Evolutionary conservation across 2,113 vertebrate species (phyloP).

Genomic region (zebrafish (Danio rerio)): DNA sequence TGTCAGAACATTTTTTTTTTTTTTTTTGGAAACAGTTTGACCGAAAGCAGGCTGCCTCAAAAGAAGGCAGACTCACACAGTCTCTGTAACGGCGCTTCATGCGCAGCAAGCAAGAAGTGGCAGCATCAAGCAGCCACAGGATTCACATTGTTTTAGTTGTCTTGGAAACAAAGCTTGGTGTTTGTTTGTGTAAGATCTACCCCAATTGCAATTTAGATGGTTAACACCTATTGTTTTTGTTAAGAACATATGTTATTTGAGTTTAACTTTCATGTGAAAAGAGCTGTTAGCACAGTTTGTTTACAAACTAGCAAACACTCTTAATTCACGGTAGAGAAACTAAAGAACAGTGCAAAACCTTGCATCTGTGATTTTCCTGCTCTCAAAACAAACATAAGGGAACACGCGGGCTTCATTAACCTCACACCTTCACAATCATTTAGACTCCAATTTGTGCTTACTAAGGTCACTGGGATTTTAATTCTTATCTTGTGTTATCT

Average conservation of each 20-base stretch:
- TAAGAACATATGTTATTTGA: constrained; percentile 81
- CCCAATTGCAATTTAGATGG: constrained; percentile 79
- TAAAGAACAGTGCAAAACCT: constrained; percentile 76
- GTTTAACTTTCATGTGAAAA: constrained; percentile 78
- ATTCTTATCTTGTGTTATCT: neutral
- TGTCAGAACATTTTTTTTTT: neutral
- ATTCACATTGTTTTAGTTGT: constrained; percentile 82
- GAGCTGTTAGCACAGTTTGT: constrained; percentile 78
- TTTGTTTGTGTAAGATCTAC: constrained; percentile 81
- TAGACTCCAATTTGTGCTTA: constrained; percentile 64
- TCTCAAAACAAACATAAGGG: constrained; percentile 42
- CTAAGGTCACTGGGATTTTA: constrained; percentile 10
- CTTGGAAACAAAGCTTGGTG: constrained; percentile 83
- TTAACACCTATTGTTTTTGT: constrained; percentile 81
- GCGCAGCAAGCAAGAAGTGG: constrained; percentile 69
- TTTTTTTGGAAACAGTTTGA: constrained; percentile 9
- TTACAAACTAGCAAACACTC: constrained; percentile 79
- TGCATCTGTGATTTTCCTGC: constrained; percentile 60
- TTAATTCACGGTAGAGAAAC: constrained; percentile 75
- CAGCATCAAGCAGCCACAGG: constrained; percentile 70
- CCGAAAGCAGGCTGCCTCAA: constrained; percentile 21
- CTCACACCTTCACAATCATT: constrained; percentile 71
- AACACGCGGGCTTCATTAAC: constrained; percentile 70
- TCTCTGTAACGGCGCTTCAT: constrained; percentile 62
- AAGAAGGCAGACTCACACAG: constrained; percentile 44